Evolutionary conservation across 1,140 invertebrate species (phyloP), one percentile per base, ranked within the genome.

Genomic region (Leptinotarsa undecemlineata): DNA sequence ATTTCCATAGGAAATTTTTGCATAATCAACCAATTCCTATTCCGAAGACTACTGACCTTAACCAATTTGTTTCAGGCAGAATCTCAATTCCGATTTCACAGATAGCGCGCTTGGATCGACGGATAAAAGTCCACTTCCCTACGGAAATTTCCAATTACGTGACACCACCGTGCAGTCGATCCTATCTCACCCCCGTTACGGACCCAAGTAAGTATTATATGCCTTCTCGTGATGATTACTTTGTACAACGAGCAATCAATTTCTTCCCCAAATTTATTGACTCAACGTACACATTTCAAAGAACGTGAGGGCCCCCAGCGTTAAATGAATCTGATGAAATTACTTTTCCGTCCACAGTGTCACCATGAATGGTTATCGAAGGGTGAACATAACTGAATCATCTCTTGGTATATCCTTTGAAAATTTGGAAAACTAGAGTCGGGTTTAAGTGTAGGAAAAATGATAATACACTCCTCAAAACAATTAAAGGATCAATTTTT

Each of bases 161-260:
- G 95, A 97, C 83, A 95, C 95, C 42, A 97, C 96, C 21, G 95
- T 97, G 2, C 95, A 97, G 86, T 96, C 95, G 19, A 97, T 98
- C 63, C 86, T 98, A n/a, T 93, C 93, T 73, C 95, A 97, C 86
- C 95, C 94, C 21, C 86, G 94, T 82, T 95, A 95, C 87, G 93
- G 93, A 78, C 94, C 94, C 26, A 94, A 95, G 89, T 94, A 86
- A 89, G 90, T 86, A 81, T 15, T 19, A 57, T 57, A 19, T 47
- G 23, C 21, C 33, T 42, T 42, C 8, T 42, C 33, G 33, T 47
- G 6, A 33, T 23, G 17, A 23, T 68, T 68, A 33, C 42, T 68
- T 68, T 21, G n/a, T 63, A 21, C 19, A 21, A 63, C 62, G n/a
- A 21, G 62, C 33, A 42, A 42, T 42, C 33, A 42, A 42, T 42